Evolutionary conservation across 2,888 invertebrate genomes (phyloP).

Genomic region (Pseudeuparius sepicola): DNA sequence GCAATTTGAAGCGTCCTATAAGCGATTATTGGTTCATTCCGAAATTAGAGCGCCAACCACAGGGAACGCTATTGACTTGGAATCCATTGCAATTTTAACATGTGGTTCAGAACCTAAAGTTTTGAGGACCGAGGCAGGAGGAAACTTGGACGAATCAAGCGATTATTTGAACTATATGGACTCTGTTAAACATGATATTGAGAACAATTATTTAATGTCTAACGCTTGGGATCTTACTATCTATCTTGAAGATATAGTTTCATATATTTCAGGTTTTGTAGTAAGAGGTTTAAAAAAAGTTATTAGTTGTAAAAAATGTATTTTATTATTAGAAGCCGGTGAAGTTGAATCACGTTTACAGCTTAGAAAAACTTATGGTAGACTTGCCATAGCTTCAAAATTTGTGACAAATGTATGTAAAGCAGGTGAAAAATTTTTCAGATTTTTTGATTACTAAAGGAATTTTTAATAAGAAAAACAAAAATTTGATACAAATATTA

Average conservation of each 20-base stretch:
- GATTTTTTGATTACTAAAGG: constrained; percentile 7
- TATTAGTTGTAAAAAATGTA: constrained; percentile 1
- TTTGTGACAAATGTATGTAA: constrained; percentile 11
- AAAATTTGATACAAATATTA: constrained; percentile 6
- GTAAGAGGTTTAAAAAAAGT: constrained; percentile 4
- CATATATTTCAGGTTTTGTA: constrained; percentile 9
- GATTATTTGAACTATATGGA: constrained; percentile 1
- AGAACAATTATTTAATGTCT: constrained; percentile 5
- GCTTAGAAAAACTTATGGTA: constrained; percentile 16
- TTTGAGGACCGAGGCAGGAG: neutral
- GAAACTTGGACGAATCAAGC: neutral
- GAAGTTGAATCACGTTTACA: constrained; percentile 13
- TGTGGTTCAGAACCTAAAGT: constrained; percentile 1
- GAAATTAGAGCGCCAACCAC: constrained; percentile 4
- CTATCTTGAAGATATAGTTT: constrained; percentile 7
- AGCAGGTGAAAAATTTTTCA: constrained; percentile 10
- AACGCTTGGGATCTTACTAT: constrained; percentile 8
- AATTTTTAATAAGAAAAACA: constrained; percentile 10
- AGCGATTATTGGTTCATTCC: constrained; percentile 8
- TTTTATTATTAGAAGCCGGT: constrained; percentile 1
- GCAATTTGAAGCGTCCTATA: constrained; percentile 17
- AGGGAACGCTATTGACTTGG: constrained; percentile 4
- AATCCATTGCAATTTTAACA: constrained; percentile 4
- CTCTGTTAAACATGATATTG: neutral
- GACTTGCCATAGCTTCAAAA: constrained; percentile 10